phyloP scores from a whole-genome alignment of 2,888 invertebrate genomes.

The Leucophora obtusa region DNA sequence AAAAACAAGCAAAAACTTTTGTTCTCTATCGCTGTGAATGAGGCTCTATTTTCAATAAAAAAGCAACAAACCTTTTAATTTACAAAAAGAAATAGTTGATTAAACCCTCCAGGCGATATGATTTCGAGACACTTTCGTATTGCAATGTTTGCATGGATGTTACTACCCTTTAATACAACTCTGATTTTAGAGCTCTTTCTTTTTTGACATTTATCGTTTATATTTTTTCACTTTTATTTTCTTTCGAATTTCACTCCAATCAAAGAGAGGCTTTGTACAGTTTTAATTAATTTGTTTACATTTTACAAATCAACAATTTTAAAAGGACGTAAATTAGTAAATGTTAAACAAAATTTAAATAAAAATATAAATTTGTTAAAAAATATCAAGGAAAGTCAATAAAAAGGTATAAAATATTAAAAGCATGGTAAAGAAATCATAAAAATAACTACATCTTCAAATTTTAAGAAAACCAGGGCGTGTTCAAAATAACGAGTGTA shows the following conservation, averaged over 20 bases:
- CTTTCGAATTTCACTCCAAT: conserved; percentile 4
- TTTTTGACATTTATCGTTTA: conserved; percentile 16
- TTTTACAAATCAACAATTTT: conserved; percentile 28
- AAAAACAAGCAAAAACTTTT: too few species aligned
- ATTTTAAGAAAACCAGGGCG: conserved; percentile 39
- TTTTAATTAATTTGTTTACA: conserved; percentile 63
- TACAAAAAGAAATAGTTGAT: too few species aligned
- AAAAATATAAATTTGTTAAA: conserved; percentile 13
- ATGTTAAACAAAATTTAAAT: conserved; percentile 8
- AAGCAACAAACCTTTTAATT: too few species aligned
- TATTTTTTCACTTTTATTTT: neutral
- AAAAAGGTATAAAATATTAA: conserved; percentile 10
- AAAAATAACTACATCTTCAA: neutral
- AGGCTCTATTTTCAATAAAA: too few species aligned
- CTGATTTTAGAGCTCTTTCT: neutral
- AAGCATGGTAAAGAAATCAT: neutral
- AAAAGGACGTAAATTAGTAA: conserved; percentile 10
- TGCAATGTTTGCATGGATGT: too few species aligned
- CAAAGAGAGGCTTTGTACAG: conserved; percentile 58
- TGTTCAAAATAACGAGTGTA: conserved; percentile 21
- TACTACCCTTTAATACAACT: conserved; percentile 7
- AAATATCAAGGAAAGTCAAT: neutral
- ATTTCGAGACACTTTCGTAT: too few species aligned
- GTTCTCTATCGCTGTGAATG: too few species aligned
- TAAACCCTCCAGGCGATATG: too few species aligned